A percentile compares a stretch with the other conserved stretches of the same genome.
phyloP scores from a whole-genome alignment of 2,113 vertebrate genomes.

The Montifringilla adamsi region DNA sequence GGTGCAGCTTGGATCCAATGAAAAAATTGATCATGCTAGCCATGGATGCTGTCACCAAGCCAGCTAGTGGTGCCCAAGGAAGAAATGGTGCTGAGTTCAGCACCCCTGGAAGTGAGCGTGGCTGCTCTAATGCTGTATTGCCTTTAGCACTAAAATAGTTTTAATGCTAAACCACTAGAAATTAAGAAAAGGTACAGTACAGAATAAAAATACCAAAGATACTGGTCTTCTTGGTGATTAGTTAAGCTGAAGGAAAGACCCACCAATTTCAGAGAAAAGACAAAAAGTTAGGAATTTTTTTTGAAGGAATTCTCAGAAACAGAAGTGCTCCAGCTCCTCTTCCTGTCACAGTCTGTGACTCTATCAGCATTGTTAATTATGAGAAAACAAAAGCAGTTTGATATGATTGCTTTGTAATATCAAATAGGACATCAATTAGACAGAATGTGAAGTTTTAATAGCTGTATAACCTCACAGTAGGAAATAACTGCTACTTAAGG shows the following conservation, averaged over 20 bases:
- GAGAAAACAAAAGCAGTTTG: neutral
- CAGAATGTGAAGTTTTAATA: neutral
- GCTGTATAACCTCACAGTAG: neutral
- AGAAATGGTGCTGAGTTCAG: conserved; percentile 77
- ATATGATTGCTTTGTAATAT: neutral
- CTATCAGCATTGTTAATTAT: neutral
- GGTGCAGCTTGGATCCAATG: conserved; percentile 80
- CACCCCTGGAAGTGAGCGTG: conserved; percentile 61
- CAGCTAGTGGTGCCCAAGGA: conserved; percentile 76
- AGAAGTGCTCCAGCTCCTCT: neutral
- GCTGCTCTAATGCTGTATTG: neutral
- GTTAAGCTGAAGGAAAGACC: neutral
- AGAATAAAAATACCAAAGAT: neutral
- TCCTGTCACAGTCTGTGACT: neutral
- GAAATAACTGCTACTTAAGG: neutral
- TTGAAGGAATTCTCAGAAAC: neutral
- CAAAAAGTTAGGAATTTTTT: neutral
- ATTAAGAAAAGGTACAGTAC: neutral
- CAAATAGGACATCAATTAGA: neutral
- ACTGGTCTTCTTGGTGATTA: neutral
- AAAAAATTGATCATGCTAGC: conserved; percentile 75
- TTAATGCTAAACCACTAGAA: neutral
- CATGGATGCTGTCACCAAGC: conserved; percentile 74
- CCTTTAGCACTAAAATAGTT: neutral
- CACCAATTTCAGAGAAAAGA: neutral